Percentiles rank a stretch among this genome's conserved stretches.
phyloP scores from a whole-genome alignment of 2,113 vertebrate genomes.

The Cryptomyrus ogoouensis region DNA sequence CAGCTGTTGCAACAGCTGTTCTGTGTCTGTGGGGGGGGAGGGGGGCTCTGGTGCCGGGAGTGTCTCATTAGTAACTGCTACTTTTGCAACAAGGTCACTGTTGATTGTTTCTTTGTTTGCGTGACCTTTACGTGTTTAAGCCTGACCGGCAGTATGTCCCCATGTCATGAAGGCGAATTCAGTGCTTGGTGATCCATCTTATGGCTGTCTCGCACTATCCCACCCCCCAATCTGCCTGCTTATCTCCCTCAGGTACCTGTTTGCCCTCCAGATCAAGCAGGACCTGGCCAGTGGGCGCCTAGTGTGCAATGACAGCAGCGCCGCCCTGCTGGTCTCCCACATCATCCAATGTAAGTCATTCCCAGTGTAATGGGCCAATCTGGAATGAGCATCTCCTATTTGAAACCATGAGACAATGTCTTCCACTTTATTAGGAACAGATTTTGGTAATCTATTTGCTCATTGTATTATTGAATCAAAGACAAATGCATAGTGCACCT shows the following conservation, averaged over 20 bases:
- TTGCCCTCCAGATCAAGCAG: slow-evolving; percentile 93
- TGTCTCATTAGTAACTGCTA: background rate
- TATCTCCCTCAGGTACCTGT: slow-evolving; percentile 80
- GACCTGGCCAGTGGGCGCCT: slow-evolving; percentile 81
- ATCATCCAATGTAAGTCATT: slow-evolving; percentile 86
- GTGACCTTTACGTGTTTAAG: background rate
- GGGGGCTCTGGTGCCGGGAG: background rate
- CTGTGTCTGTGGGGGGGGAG: background rate
- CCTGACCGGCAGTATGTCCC: background rate
- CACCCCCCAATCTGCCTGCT: background rate
- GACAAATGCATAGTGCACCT: background rate
- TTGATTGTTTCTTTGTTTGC: background rate
- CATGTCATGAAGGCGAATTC: background rate
- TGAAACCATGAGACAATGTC: background rate
- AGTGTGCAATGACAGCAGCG: slow-evolving; percentile 85
- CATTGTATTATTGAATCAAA: background rate
- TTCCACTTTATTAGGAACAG: background rate
- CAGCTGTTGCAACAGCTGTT: background rate
- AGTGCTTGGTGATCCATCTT: background rate
- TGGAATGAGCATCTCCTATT: background rate
- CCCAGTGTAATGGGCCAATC: background rate
- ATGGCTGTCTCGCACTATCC: background rate
- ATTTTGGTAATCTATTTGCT: background rate
- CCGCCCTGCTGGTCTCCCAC: slow-evolving; percentile 87
- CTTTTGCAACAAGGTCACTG: background rate